Percentiles rank a stretch among this genome's conserved stretches.
Conservation (phyloP, 1,140 invertebrate species). For the Drosophila oshimai region DNA sequence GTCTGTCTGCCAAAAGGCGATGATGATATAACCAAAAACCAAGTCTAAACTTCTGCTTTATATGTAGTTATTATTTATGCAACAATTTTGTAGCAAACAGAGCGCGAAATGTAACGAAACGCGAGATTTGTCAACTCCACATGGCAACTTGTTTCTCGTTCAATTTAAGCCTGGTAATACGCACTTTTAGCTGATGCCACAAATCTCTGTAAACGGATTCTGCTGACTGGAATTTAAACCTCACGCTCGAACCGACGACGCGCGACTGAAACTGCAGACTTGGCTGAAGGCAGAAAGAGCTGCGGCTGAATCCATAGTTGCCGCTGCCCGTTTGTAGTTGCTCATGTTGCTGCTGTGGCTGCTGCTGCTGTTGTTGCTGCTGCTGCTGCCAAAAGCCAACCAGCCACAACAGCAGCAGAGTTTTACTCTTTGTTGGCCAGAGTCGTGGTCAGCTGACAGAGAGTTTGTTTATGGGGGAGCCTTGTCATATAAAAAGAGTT, state of each 20-base stretch:
- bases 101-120: slow-evolving; percentile 73
- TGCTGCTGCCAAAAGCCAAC: slow-evolving; percentile 34
- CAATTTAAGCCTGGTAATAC: slow-evolving; percentile 50
- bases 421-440: slow-evolving; percentile 22
- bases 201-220: slow-evolving; percentile 4
- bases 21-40: slow-evolving; percentile 47
- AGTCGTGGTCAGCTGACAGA: slow-evolving; percentile 12
- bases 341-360: slow-evolving; percentile 21
- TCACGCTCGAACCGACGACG: slow-evolving; percentile 70
- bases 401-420: slow-evolving; percentile 12
- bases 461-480: neutral
- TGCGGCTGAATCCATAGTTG: neutral
- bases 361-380: neutral
- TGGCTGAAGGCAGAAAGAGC: slow-evolving; percentile 59
- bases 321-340: slow-evolving; percentile 18
- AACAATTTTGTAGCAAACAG: slow-evolving; percentile 73
- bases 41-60: slow-evolving; percentile 42
- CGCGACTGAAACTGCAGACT: slow-evolving; percentile 74
- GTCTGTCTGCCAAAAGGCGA: slow-evolving; percentile 30
- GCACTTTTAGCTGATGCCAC: slow-evolving; percentile 53
- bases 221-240: slow-evolving; percentile 41
- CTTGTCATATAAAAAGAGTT: neutral
- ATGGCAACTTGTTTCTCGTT: slow-evolving; percentile 54
- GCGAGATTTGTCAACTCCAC: slow-evolving; percentile 67
- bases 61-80: slow-evolving; percentile 53